Evolutionary conservation across 1,140 invertebrate genomes (phyloP), one percentile per base, ranked within the genome.

Genomic region (Sitophilus oryzae): DNA sequence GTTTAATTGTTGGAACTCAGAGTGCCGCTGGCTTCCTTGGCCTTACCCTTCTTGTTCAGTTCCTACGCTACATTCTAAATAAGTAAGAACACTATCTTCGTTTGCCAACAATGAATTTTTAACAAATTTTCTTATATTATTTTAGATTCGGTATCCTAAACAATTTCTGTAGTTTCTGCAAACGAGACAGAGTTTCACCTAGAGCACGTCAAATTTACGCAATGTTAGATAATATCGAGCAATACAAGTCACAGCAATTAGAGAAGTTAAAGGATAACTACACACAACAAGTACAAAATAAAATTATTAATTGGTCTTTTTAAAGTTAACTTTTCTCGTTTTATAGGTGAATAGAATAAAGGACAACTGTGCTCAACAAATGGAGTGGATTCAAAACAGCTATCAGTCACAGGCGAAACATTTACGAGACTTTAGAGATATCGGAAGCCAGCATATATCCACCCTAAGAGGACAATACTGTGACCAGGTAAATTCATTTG

Each of bases 361-460:
- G 65, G 91, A 96, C 61, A 96, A 96, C 64, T 96, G 91, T 67
- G 81, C 85, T 10, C 88, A 90, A 67, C 92, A 96, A 76, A 85
- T 95, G 71, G 93, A 96, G 66, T 91, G 88, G 82, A 91, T 96
- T 52, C 82, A 91, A 65, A 90, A 87, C 63, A 95, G 89, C 68
- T 96, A 96, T 71, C 83, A 88, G 58, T 79, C 82, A 11, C 91
- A 95, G 74, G 84, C 88, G 18, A 88, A 85, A 64, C 89, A 95
- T 71, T 76, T 96, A 14, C 81, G 85, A 53, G 91, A 93, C 62
- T 90, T 96, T 56, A 76, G 89, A 42, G 90, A 96, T 62, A 94
- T 93, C 66, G 92, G 93, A 3, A 86, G 88, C 3, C 86, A 84
- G 65, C 92, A 89, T 72, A 68, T 96, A 44, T 87, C 87, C 6